Evolutionary conservation across 2,797 vertebrate species (phyloP), one percentile per base, ranked within the genome.

Genomic region (Lacerta bilineata): DNA sequence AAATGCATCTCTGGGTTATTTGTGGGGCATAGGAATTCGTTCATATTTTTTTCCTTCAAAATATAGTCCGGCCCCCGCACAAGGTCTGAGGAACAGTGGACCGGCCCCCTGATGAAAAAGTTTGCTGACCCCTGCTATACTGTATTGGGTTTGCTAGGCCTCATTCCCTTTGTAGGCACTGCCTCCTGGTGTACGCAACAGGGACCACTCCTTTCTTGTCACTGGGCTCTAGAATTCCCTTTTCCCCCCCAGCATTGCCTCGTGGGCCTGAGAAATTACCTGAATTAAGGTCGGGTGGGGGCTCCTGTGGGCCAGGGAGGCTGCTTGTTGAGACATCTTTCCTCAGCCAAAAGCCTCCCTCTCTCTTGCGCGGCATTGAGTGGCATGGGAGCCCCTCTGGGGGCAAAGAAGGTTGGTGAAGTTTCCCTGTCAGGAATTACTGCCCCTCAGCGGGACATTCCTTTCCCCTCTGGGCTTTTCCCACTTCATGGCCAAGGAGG

Each of bases 401-500:
- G 41, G 39, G 25, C 6, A 33, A 33, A 81, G 13, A 68, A 69
- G 17, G 25, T 50, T 50, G 59, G 69, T 18, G 20, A 64, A 23
- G 25, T 83, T n/a, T 29, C 7, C 80, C 43, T 29, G 59, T 85
- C 59, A 50, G 41, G 39, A 80, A 85, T 85, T 50, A 43, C 66
- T 61, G 33, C n/a, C 33, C 46, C 17, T 3, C 55, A 10, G 3
- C 50, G 8, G 41, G 55, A n/a, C 33, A 50, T 81, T 76, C 41
- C 61, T 76, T 85, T 85, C 71, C 71, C 81, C 59, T 50, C 33
- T 81, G 88, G 88, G 83, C 88, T 89, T 89, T 89, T 85, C 88
- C 88, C 88, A 85, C 27, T 66, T 85, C 78, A 68, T 81, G 36
- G 83, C 83, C 88, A 89, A 89, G 78, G 61, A 76, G 84, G n/a